A percentile compares a stretch with the other conserved stretches of the same genome.
These are phyloP conservation scores for Neomicropteryx cornuta DNA, from an alignment of 1,140 invertebrate genomes.

Conservation along the genomic window DNA sequence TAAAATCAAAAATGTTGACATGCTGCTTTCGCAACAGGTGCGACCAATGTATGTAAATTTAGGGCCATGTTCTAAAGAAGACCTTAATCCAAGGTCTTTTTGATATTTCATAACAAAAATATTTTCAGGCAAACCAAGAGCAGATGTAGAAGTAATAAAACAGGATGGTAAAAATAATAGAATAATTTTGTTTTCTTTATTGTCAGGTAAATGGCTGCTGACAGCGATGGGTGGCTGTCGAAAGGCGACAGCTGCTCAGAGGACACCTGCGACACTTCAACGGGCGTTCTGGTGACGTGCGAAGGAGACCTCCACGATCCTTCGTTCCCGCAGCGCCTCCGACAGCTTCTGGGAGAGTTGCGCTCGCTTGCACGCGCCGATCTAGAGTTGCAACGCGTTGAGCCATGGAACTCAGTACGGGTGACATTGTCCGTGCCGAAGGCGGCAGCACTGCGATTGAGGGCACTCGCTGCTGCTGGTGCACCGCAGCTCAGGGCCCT, in stretches of 20 bases:
- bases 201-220: too few relatives aligned
- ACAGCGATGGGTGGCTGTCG: conserved; percentile 31
- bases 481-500: conserved; percentile 77
- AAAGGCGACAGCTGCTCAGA: conserved; percentile 22
- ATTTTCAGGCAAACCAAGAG: too few relatives aligned
- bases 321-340: conserved; percentile 34
- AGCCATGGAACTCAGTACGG: conserved; percentile 96
- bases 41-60: too few relatives aligned
- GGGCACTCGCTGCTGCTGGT: conserved; percentile 82
- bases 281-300: conserved; percentile 36
- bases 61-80: too few relatives aligned
- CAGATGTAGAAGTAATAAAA: too few relatives aligned
- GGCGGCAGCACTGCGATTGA: conserved; percentile 81
- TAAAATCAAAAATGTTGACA: too few relatives aligned
- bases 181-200: too few relatives aligned
- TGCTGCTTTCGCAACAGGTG: too few relatives aligned
- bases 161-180: too few relatives aligned
- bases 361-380: conserved; percentile 26
- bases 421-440: conserved; percentile 93
- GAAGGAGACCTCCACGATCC: conserved; percentile 38
- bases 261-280: conserved; percentile 22
- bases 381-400: conserved; percentile 56
- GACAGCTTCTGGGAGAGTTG: conserved; percentile 32
- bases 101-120: too few relatives aligned
- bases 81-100: too few relatives aligned